phyloP scores from a whole-genome alignment of 2,888 invertebrate genomes.

The Sceliomorpha sp. region DNA sequence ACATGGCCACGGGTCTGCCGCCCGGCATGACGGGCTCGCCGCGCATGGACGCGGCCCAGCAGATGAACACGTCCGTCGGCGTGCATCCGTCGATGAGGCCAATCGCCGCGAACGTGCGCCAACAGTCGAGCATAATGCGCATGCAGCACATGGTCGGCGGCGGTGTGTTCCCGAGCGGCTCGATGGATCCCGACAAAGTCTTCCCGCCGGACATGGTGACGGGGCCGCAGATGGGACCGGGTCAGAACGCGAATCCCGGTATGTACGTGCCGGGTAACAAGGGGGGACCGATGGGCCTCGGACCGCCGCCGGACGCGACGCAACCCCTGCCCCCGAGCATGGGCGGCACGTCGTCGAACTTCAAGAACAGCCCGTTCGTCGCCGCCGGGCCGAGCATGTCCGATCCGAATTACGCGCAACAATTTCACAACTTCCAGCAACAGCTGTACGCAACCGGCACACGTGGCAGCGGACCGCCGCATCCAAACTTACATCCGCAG shows the following conservation, averaged over 20 bases:
- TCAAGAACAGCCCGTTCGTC: conserved; percentile 87
- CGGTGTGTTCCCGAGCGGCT: conserved; percentile 75
- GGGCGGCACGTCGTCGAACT: conserved; percentile 85
- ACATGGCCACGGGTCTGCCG: conserved; percentile 77
- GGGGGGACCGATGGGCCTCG: conserved; percentile 82
- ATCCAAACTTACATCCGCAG: conserved; percentile 78
- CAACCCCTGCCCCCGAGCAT: conserved; percentile 90
- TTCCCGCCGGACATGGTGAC: conserved; percentile 77
- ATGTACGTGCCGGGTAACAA: conserved; percentile 83
- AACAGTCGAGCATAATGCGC: conserved; percentile 76
- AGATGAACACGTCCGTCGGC: conserved; percentile 78
- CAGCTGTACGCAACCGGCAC: conserved; percentile 94
- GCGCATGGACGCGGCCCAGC: conserved; percentile 74
- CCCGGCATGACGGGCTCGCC: conserved; percentile 67
- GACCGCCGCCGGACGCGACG: conserved; percentile 84
- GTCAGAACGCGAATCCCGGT: conserved; percentile 81
- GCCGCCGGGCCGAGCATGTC: conserved; percentile 92
- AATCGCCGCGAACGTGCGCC: conserved; percentile 79
- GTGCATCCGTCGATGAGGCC: conserved; percentile 79
- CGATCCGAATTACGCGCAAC: conserved; percentile 96
- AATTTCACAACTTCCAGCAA: conserved; percentile 97
- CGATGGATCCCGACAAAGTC: conserved; percentile 78
- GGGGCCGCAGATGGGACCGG: conserved; percentile 62
- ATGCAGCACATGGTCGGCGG: conserved; percentile 80
- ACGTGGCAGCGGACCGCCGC: conserved; percentile 82